Evolutionary conservation across 2,797 vertebrate species (phyloP).

Genomic region (Anguilla obscura): DNA sequence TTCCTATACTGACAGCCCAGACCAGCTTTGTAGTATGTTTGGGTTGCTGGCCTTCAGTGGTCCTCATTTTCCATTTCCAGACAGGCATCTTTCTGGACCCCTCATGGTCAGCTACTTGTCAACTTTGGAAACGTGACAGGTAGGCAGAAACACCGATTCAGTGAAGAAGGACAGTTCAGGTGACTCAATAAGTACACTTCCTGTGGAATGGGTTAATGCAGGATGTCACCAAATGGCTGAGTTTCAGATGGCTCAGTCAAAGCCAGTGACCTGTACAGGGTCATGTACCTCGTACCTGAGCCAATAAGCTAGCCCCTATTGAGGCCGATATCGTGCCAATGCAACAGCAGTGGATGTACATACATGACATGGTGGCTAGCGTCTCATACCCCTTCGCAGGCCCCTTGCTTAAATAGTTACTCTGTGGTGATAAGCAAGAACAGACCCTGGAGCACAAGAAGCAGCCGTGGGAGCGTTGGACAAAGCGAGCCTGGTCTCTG

Average conservation of each 20-base stretch:
- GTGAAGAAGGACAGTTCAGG: background rate
- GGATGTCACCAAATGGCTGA: background rate
- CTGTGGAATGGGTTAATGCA: background rate
- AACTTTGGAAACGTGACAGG: background rate
- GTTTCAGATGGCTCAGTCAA: background rate
- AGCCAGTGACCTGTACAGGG: background rate
- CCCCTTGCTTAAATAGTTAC: background rate
- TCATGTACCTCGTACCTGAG: background rate
- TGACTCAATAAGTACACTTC: background rate
- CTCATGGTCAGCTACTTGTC: background rate
- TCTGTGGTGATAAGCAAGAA: background rate
- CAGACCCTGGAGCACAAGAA: background rate
- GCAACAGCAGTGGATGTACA: background rate
- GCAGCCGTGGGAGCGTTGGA: background rate
- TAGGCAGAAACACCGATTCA: background rate
- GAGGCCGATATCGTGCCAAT: background rate
- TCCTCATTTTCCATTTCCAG: background rate
- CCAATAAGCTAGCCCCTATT: too few species aligned
- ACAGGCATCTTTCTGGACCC: background rate
- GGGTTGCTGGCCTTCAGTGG: background rate
- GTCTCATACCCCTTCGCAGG: background rate
- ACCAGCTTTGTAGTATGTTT: too few species aligned
- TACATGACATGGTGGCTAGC: background rate
- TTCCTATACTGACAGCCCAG: too few species aligned
- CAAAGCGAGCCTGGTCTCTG: background rate